A percentile compares a stretch with the other conserved stretches of the same genome.
Conservation (phyloP, 2,797 vertebrate genomes). For the Moxostoma hubbsi region DNA sequence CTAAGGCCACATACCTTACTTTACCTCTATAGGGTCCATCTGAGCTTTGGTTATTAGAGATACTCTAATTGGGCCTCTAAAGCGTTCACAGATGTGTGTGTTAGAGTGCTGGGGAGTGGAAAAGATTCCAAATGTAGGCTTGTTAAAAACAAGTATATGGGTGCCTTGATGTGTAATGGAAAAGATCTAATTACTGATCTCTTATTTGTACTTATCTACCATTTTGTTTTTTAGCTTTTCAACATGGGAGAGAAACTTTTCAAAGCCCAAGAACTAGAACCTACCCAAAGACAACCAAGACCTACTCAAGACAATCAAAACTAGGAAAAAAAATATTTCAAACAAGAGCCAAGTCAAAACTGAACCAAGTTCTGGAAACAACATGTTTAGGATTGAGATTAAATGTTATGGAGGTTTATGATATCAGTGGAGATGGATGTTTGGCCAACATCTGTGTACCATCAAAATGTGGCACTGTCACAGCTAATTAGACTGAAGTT, state of each 20-base stretch:
- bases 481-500: conserved; percentile 20
- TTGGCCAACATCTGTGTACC: conserved; percentile 17
- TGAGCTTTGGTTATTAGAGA: conserved; percentile 58
- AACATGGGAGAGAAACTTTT: background rate
- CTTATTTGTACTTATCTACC: background rate
- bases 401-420: conserved; percentile 11
- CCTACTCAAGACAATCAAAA: background rate
- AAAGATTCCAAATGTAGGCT: conserved; percentile 51
- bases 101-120: conserved; percentile 31
- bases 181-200: conserved; percentile 17
- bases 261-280: background rate
- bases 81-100: conserved; percentile 63
- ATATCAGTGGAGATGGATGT: conserved; percentile 18
- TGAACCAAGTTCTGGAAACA: background rate
- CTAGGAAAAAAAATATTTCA: background rate
- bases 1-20: conserved; percentile 43
- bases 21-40: conserved; percentile 48
- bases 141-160: conserved; percentile 51
- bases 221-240: background rate
- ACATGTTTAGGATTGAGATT: background rate
- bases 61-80: conserved; percentile 59
- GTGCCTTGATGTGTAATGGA: conserved; percentile 39
- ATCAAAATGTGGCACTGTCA: conserved; percentile 16
- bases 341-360: conserved; percentile 16
- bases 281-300: too few relatives aligned